Conservation (phyloP, 2,797 vertebrate genomes). For the Neosilurus hyrtlii region DNA sequence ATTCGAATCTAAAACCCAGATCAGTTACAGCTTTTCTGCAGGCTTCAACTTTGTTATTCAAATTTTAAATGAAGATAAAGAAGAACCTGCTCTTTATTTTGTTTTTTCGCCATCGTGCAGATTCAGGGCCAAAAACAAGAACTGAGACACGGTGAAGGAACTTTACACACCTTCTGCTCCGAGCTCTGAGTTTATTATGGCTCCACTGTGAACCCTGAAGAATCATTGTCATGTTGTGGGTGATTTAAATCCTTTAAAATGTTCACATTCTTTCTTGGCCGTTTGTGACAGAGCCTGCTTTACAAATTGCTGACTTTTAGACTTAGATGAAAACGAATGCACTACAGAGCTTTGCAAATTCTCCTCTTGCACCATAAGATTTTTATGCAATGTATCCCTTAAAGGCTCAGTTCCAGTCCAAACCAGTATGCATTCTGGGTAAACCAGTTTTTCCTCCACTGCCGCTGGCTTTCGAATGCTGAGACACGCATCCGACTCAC, state of each 20-base stretch:
- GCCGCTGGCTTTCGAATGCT: conserved; percentile 4
- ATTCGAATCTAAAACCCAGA: background rate
- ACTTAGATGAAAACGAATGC: background rate
- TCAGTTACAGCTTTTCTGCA: conserved; percentile 3
- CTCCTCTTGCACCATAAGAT: background rate
- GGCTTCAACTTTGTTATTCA: background rate
- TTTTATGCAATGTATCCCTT: conserved; percentile 32
- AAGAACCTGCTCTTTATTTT: background rate
- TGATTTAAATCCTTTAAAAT: conserved; percentile 5
- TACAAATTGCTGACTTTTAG: background rate
- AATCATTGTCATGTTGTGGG: background rate
- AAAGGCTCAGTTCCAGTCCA: conserved; percentile 42
- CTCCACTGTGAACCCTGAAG: background rate
- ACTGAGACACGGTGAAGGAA: background rate
- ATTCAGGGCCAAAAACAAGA: conserved; percentile 18
- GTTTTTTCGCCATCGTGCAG: background rate
- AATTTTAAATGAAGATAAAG: background rate
- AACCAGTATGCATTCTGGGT: conserved; percentile 48
- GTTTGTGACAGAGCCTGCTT: background rate
- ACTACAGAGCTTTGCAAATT: background rate
- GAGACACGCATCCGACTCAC: conserved; percentile 37
- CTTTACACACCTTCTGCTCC: background rate
- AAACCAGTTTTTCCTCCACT: conserved; percentile 52
- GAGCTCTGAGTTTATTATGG: background rate
- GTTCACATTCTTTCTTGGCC: conserved; percentile 8